Conservation (phyloP, 2,888 invertebrate species). For the Cremastinae sp. region DNA sequence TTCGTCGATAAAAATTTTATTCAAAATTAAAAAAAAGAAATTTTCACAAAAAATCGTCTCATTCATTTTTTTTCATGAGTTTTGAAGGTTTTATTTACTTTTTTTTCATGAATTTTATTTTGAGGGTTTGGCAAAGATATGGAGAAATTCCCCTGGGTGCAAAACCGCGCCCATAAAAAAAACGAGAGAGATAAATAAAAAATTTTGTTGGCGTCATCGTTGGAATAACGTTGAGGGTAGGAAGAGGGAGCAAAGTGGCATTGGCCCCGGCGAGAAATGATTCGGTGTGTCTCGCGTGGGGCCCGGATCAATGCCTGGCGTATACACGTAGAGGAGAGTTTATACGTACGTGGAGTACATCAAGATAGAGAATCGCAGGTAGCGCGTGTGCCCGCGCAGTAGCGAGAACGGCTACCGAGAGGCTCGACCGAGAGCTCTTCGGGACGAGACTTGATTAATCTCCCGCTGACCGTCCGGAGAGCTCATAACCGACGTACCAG, state of each 20-base stretch:
- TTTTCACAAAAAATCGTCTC: too few relatives aligned
- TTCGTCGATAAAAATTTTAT: too few relatives aligned
- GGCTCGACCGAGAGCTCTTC: slow-evolving; percentile 20
- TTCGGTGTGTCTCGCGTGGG: slow-evolving; percentile 45
- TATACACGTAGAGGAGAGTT: too few relatives aligned
- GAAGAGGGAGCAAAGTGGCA: background rate
- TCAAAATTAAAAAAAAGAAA: too few relatives aligned
- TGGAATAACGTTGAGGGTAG: slow-evolving; percentile 3
- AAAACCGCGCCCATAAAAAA: background rate
- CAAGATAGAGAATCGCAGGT: slow-evolving; percentile 58
- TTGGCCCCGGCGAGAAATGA: slow-evolving; percentile 43
- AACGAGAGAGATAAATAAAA: background rate
- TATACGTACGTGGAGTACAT: slow-evolving; percentile 16
- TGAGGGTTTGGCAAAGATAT: too few relatives aligned
- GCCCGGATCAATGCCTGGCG: slow-evolving; percentile 39
- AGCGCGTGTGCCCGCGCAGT: slow-evolving; percentile 52
- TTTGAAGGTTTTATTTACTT: too few relatives aligned
- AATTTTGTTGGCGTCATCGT: slow-evolving; percentile 53
- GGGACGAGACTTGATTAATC: slow-evolving; percentile 58
- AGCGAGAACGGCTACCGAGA: slow-evolving; percentile 48
- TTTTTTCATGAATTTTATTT: too few relatives aligned
- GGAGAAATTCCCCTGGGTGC: background rate
- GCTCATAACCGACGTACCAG: slow-evolving; percentile 40
- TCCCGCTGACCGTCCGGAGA: slow-evolving; percentile 58
- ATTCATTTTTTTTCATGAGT: too few relatives aligned